These are phyloP conservation scores for Oscheius sp. DNA, from an alignment of 2,888 invertebrate species.

Conservation along the genomic window DNA sequence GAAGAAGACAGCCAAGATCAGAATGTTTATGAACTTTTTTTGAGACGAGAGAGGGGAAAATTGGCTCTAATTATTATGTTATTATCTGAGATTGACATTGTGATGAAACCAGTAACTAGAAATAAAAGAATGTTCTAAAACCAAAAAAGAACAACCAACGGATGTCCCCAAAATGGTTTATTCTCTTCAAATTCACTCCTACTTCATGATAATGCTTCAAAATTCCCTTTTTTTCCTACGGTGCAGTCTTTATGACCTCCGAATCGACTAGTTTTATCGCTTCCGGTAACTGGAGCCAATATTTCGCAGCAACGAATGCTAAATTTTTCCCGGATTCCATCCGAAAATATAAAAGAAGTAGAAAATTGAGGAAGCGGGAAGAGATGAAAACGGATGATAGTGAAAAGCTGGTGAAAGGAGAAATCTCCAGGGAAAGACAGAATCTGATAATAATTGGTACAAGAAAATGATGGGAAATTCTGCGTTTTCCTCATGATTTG, in stretches of 20 bases:
- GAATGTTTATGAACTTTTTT: conserved; percentile 5
- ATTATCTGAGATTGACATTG: no score
- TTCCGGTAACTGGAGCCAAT: background rate
- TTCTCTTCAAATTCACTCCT: background rate
- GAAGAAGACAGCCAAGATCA: background rate
- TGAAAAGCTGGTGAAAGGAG: background rate
- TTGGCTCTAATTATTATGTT: no score
- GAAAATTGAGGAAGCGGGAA: conserved; percentile 4
- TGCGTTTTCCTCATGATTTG: no score
- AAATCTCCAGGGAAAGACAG: background rate
- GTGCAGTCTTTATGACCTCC: background rate
- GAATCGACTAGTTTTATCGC: background rate
- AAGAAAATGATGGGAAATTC: no score
- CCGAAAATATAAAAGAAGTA: background rate
- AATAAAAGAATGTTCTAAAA: no score
- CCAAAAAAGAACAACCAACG: no score
- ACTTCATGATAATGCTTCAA: no score
- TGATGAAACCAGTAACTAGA: no score
- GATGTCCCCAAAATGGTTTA: background rate
- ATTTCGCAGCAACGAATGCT: no score
- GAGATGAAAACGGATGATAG: background rate
- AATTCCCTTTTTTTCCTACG: background rate
- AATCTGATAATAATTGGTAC: no score
- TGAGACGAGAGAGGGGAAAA: background rate
- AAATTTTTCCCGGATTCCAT: no score